Evolutionary conservation across 1,140 invertebrate genomes (phyloP), one percentile per base, ranked within the genome.

Genomic region (Arion vulgaris): DNA sequence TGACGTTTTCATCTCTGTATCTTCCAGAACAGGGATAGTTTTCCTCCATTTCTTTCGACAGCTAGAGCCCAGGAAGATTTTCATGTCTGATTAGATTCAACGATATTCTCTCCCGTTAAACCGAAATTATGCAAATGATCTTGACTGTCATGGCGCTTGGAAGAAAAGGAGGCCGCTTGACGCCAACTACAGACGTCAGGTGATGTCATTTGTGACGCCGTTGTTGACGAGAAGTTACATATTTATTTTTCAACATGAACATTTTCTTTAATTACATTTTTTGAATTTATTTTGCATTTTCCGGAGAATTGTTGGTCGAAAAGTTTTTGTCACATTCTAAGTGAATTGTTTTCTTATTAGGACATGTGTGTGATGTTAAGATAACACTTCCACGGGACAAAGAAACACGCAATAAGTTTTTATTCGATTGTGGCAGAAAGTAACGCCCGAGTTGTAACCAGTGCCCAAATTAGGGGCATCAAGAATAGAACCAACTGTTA

Each of bases 41-140:
- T 57, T 57, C 53, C 23, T 57, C 53, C 53, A 19, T 23, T 57
- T n/a, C 53, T 57, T 19, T 57, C 53, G 53, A 23, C 53, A 57
- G 4, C 17, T 1, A 57, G 17, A n/a, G 53, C 53, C 53, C 53
- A 57, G 53, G 53, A 57, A 57, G 53, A 57, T 57, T 57, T 57
- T 57, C 53, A 66, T 17, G 62, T 28, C 62, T 34, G 62, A 66
- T 66, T 66, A 66, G 62, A 66, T 66, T 66, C 32, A 66, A 28
- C n/a, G 62, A 66, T 66, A 66, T 66, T 66, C 32, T 66, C 62
- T 66, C 62, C 62, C 62, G 28, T 66, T 66, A 66, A 28, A 66
- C 62, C n/a, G 62, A 66, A 66, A 66, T 66, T 66, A 66, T 66
- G 62, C 28, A 66, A 66, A 66, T 66, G 62, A 66, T 32, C 28